phyloP scores from a whole-genome alignment of 2,888 invertebrate genomes.

The Linnaemya tessellans region DNA sequence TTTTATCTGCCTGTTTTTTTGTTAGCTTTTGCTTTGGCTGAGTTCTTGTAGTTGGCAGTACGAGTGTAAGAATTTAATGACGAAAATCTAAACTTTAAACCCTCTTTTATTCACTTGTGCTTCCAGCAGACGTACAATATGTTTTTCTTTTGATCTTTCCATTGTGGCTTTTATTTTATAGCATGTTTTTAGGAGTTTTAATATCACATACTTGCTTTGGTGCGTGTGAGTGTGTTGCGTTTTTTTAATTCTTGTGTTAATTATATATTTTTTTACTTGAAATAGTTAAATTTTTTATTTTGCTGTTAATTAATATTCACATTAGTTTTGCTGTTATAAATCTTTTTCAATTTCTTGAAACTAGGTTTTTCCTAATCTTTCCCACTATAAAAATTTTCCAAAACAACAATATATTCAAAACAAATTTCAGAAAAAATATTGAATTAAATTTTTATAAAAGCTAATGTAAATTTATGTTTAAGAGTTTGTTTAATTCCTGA shows the following conservation, averaged over 20 bases:
- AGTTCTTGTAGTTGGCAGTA: not conserved
- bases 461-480: too few species aligned
- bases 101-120: not conserved
- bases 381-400: too few species aligned
- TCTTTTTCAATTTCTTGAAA: not conserved
- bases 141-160: not conserved
- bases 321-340: not conserved
- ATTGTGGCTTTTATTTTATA: not conserved
- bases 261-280: not conserved
- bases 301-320: not conserved
- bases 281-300: not conserved
- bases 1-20: not conserved
- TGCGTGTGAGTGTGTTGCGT: not conserved
- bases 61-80: not conserved
- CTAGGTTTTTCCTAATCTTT: too few species aligned
- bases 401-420: too few species aligned
- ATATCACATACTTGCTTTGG: not conserved
- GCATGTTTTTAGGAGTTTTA: not conserved
- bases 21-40: not conserved
- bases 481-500: too few species aligned
- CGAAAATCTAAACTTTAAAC: not conserved
- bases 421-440: too few species aligned
- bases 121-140: not conserved
- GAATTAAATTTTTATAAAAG: too few species aligned
- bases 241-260: not conserved